Conservation (phyloP, 2,888 invertebrate genomes). For the Diloba caeruleocephala region DNA sequence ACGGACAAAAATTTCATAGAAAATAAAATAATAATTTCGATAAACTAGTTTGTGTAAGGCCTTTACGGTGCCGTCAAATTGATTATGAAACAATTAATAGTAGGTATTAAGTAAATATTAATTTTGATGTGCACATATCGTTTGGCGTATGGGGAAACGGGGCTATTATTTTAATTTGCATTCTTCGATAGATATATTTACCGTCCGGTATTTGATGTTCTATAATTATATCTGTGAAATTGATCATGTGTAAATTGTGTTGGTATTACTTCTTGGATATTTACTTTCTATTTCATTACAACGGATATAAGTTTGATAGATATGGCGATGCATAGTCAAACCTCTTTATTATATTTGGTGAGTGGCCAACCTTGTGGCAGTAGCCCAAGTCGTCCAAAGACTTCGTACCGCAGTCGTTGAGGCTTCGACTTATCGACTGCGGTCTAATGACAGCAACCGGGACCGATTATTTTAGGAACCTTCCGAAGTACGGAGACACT, state of each 20-base stretch:
- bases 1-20: slow-evolving; percentile 12
- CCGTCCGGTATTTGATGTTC: slow-evolving; percentile 51
- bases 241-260: slow-evolving; percentile 34
- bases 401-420: too few relatives aligned
- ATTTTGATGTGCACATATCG: slow-evolving; percentile 30
- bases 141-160: slow-evolving; percentile 34
- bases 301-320: background rate
- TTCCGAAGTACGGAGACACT: too few relatives aligned
- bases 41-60: slow-evolving; percentile 33
- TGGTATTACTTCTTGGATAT: slow-evolving; percentile 21
- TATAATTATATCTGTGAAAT: slow-evolving; percentile 46
- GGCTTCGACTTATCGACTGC: too few relatives aligned
- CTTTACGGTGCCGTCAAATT: slow-evolving; percentile 49
- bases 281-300: slow-evolving; percentile 19
- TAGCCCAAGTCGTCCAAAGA: too few relatives aligned
- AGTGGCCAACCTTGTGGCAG: too few relatives aligned
- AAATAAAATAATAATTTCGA: slow-evolving; percentile 38
- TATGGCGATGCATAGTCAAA: too few relatives aligned
- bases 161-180: slow-evolving; percentile 51
- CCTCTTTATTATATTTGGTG: too few relatives aligned
- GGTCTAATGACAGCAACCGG: too few relatives aligned
- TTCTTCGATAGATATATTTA: slow-evolving; percentile 31
- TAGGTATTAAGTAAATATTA: slow-evolving; percentile 40
- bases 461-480: too few relatives aligned
- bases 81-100: slow-evolving; percentile 60